These are phyloP conservation scores for Iphiclides podalirius DNA, from an alignment of 2,888 invertebrate genomes.

Conservation along the genomic window DNA sequence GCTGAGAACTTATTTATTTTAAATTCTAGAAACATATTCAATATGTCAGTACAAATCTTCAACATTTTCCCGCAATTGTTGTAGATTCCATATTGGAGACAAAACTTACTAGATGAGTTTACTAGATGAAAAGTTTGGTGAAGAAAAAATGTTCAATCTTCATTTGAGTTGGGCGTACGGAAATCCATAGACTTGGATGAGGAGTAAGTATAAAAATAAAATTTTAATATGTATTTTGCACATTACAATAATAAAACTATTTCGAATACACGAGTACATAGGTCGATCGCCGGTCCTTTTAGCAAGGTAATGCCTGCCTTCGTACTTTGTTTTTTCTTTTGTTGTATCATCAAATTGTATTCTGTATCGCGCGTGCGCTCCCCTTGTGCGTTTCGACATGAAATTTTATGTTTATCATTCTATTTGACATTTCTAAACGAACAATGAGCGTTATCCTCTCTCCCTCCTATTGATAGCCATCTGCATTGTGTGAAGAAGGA, in stretches of 20 bases:
- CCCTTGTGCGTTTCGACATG: conserved; percentile 61
- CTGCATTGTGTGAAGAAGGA: conserved; percentile 46
- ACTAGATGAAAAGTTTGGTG: too few relatives aligned
- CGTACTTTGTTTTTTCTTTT: conserved; percentile 3
- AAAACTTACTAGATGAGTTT: too few relatives aligned
- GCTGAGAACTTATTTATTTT: background rate
- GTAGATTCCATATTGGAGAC: too few relatives aligned
- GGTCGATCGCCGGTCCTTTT: conserved; percentile 17
- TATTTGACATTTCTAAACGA: conserved; percentile 74
- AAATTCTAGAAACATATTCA: too few relatives aligned
- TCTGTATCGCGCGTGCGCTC: conserved; percentile 54
- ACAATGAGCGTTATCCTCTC: conserved; percentile 56
- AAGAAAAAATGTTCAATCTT: too few relatives aligned
- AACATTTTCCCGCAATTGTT: too few relatives aligned
- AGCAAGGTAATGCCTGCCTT: conserved; percentile 23
- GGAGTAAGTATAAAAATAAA: too few relatives aligned
- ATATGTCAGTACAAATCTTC: too few relatives aligned
- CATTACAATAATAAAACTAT: background rate
- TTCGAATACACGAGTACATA: too few relatives aligned
- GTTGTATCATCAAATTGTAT: conserved; percentile 16
- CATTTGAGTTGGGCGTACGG: too few relatives aligned
- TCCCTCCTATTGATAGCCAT: conserved; percentile 43
- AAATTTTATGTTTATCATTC: conserved; percentile 77
- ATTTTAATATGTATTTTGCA: background rate
- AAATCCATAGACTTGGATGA: too few relatives aligned